Evolutionary conservation across 2,113 vertebrate species (phyloP).

Genomic region (Ceuthmochares aereus): DNA sequence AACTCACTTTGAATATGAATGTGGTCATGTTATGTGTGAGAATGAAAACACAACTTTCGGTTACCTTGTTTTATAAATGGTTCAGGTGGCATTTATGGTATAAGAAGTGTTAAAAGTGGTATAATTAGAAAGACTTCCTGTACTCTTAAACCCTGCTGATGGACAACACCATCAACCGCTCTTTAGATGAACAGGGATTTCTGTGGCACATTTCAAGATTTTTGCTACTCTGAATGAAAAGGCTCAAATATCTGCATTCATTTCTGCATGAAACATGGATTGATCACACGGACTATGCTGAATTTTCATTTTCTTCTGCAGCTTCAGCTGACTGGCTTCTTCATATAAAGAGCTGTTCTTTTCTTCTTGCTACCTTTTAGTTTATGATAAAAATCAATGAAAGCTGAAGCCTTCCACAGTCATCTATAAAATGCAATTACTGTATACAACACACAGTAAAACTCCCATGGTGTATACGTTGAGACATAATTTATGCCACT

Average conservation of each 20-base stretch:
- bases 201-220: conserved; percentile 46
- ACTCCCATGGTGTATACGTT: conserved; percentile 81
- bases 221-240: conserved; percentile 58
- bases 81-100: not conserved
- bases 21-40: conserved; percentile 1
- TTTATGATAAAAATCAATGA: conserved; percentile 89
- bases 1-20: conserved; percentile 41
- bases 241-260: conserved; percentile 67
- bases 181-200: conserved; percentile 44
- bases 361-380: conserved; percentile 79
- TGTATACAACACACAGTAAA: conserved; percentile 82
- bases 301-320: conserved; percentile 78
- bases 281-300: conserved; percentile 64
- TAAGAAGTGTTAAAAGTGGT: conserved; percentile 36
- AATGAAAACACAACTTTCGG: conserved; percentile 53
- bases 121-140: conserved; percentile 57
- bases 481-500: conserved; percentile 87
- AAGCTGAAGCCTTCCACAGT: conserved; percentile 83
- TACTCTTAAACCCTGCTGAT: conserved; percentile 58
- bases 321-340: conserved; percentile 77
- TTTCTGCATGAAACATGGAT: conserved; percentile 73
- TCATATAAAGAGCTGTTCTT: conserved; percentile 77
- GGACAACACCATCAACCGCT: not conserved
- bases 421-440: conserved; percentile 89
- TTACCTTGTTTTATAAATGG: conserved; percentile 34